phyloP scores from a whole-genome alignment of 2,113 vertebrate genomes.

The Numida meleagris region DNA sequence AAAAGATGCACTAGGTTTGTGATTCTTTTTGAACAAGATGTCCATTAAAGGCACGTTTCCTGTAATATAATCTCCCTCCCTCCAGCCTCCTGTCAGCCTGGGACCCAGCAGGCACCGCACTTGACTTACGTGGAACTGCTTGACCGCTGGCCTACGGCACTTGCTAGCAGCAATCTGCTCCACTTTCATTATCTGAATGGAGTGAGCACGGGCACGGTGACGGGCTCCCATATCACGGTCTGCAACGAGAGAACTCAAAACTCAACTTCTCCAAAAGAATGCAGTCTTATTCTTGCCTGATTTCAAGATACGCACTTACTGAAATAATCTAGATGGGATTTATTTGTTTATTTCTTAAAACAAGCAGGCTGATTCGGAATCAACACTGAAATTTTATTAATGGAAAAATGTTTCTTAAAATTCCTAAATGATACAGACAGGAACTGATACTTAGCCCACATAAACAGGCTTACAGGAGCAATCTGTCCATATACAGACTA shows the following conservation, averaged over 20 bases:
- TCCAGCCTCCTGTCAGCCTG: fast-evolving
- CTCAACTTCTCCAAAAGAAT: not conserved
- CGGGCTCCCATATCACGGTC: slow-evolving; percentile 97
- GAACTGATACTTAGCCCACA: not conserved
- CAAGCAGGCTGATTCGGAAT: not conserved
- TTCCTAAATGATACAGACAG: fast-evolving
- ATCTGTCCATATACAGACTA: not conserved
- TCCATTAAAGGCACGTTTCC: not conserved
- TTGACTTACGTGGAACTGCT: slow-evolving; percentile 97
- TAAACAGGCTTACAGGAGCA: not conserved
- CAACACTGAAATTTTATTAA: not conserved
- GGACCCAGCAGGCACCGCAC: not conserved
- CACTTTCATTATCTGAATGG: slow-evolving; percentile 99
- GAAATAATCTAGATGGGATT: not conserved
- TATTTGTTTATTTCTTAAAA: not conserved
- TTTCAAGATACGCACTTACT: fast-evolving
- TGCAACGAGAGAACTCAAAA: slow-evolving; percentile 44
- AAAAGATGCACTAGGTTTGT: not conserved
- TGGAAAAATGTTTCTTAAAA: not conserved
- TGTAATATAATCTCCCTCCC: not conserved
- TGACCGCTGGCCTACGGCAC: slow-evolving; percentile 94
- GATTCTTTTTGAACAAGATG: not conserved
- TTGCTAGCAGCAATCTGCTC: slow-evolving; percentile 95
- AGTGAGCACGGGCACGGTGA: slow-evolving; percentile 92
- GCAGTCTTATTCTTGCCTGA: not conserved